Percentiles rank a stretch among this genome's conserved stretches.
phyloP scores from a whole-genome alignment of 2,797 vertebrate species.

The Phataginus tricuspis region DNA sequence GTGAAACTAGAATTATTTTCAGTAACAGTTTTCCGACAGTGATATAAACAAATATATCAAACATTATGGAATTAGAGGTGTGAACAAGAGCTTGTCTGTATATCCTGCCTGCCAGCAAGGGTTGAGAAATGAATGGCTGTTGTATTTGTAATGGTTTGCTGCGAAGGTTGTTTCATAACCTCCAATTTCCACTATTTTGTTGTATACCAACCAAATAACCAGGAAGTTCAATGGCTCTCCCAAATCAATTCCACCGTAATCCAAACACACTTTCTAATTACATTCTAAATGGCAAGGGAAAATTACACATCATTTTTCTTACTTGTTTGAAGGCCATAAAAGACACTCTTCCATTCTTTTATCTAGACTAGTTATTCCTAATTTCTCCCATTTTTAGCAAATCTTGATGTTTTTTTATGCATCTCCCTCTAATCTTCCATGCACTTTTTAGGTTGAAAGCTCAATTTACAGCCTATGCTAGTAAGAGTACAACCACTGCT shows the following conservation, averaged over 20 bases:
- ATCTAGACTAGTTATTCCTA: slow-evolving; percentile 3
- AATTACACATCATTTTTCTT: neutral
- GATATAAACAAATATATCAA: slow-evolving; percentile 47
- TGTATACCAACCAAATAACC: neutral
- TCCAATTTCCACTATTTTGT: neutral
- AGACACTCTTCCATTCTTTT: neutral
- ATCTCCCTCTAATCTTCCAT: neutral
- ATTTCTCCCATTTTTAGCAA: neutral
- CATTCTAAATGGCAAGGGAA: neutral
- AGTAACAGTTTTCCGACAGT: neutral
- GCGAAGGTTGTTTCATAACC: neutral
- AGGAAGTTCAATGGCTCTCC: neutral
- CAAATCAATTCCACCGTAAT: neutral
- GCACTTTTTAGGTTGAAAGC: neutral
- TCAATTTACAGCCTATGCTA: neutral
- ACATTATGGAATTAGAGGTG: slow-evolving; percentile 21
- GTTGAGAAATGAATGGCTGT: neutral
- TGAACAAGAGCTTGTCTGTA: neutral
- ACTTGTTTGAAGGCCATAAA: neutral
- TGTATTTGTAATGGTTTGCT: neutral
- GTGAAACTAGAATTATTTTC: slow-evolving; percentile 21
- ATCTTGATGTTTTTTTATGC: neutral
- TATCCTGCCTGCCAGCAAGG: neutral
- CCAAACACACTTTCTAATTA: slow-evolving; percentile 24
- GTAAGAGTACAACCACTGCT: neutral